Evolutionary conservation across 1,140 invertebrate genomes (phyloP).

Genomic region (Galendromus occidentalis): DNA sequence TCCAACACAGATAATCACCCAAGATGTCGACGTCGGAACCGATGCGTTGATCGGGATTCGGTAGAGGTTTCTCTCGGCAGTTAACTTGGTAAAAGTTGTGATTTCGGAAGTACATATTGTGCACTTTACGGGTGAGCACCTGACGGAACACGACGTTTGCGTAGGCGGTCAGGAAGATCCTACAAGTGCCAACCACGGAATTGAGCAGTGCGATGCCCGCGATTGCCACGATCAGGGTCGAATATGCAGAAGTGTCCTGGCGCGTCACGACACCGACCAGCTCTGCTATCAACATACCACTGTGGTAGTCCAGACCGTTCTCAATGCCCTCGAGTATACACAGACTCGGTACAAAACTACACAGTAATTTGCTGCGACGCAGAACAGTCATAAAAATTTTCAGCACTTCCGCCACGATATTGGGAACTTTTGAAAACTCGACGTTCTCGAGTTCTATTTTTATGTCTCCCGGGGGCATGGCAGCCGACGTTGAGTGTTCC

Average conservation of each 20-base stretch:
- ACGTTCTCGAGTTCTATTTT: background rate
- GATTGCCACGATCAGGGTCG: background rate
- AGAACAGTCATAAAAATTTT: background rate
- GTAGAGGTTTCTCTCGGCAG: background rate
- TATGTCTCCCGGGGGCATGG: background rate
- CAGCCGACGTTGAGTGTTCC: no score
- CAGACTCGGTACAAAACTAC: background rate
- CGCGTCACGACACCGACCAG: background rate
- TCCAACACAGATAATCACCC: background rate
- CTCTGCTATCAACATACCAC: background rate
- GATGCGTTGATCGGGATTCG: background rate
- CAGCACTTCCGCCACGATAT: background rate
- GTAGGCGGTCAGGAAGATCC: background rate
- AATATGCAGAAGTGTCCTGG: background rate
- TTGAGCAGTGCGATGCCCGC: background rate
- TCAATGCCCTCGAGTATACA: background rate
- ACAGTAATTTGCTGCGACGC: background rate
- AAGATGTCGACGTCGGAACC: background rate
- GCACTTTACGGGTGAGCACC: constrained; percentile 14
- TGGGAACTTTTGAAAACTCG: background rate
- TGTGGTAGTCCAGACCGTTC: background rate
- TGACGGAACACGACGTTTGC: background rate
- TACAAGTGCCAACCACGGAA: background rate
- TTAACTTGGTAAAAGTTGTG: constrained; percentile 22
- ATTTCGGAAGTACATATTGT: constrained; percentile 25